Percentiles rank a stretch among this genome's conserved stretches.
Conservation (phyloP, 2,888 invertebrate genomes). For the Brenthis hecate region DNA sequence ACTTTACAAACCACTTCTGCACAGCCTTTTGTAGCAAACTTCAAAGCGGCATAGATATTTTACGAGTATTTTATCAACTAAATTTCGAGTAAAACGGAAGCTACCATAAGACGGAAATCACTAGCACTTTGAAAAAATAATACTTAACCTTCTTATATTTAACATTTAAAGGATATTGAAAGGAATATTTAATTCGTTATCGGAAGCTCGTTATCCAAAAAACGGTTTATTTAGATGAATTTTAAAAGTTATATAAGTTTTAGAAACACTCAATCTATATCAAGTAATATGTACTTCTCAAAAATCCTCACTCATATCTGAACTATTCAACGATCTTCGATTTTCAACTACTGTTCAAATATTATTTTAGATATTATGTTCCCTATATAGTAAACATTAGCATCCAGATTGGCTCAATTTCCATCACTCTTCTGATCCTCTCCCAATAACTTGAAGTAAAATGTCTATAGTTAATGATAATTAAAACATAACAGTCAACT, state of each 20-base stretch:
- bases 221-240: slow-evolving; percentile 3
- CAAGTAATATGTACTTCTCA: no score
- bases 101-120: slow-evolving; percentile 17
- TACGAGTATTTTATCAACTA: slow-evolving; percentile 18
- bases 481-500: slow-evolving; percentile 47
- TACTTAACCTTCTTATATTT: not conserved
- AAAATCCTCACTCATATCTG: no score
- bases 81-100: slow-evolving; percentile 12
- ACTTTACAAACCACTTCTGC: no score
- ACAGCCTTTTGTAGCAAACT: no score
- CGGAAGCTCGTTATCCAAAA: slow-evolving; percentile 3
- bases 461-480: slow-evolving; percentile 22
- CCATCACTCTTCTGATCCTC: not conserved
- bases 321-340: no score
- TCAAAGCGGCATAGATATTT: no score
- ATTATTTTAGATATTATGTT: no score
- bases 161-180: not conserved
- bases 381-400: not conserved
- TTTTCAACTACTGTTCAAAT: no score
- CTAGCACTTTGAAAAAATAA: slow-evolving; percentile 27
- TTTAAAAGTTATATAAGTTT: not conserved
- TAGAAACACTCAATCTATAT: not conserved
- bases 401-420: not conserved
- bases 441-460: slow-evolving; percentile 13
- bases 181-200: not conserved